Conservation (phyloP, 2,113 vertebrate genomes). For the Deroptyus accipitrinus region DNA sequence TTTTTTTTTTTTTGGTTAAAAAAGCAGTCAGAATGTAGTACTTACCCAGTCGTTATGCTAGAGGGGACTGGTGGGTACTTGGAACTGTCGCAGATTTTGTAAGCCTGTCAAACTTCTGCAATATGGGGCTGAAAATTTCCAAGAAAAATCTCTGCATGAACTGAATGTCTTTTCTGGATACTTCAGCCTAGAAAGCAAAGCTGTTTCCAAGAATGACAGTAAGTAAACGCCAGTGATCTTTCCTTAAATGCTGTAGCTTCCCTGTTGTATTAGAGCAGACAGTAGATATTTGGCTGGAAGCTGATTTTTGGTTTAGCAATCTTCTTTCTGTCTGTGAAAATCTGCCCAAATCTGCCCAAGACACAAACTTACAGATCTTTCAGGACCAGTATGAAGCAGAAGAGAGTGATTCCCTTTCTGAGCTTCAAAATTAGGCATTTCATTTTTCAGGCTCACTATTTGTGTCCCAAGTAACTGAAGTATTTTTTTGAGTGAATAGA, state of each 20-base stretch:
- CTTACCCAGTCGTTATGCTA: not conserved
- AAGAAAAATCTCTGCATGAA: not conserved
- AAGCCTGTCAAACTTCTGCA: not conserved
- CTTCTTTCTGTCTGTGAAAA: not conserved
- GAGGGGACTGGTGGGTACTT: not conserved
- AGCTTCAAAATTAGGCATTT: not conserved
- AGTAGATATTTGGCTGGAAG: not conserved
- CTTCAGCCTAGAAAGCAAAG: not conserved
- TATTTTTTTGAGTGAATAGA: not conserved
- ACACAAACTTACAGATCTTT: not conserved
- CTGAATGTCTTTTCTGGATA: not conserved
- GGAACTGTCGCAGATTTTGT: not conserved
- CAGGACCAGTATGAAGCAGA: not conserved
- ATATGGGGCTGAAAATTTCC: not conserved
- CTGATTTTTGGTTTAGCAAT: not conserved
- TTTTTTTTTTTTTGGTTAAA: not conserved
- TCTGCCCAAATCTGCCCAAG: not conserved
- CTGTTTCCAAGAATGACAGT: not conserved
- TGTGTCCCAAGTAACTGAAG: not conserved
- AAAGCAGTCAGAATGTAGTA: not conserved
- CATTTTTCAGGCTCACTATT: not conserved
- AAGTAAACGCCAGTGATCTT: not conserved
- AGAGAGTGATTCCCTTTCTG: not conserved
- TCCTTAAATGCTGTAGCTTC: not conserved
- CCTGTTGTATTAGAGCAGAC: not conserved